Percentiles rank a stretch among this genome's conserved stretches.
phyloP scores from a whole-genome alignment of 2,113 vertebrate species.

The Sylvilagus bachmani region DNA sequence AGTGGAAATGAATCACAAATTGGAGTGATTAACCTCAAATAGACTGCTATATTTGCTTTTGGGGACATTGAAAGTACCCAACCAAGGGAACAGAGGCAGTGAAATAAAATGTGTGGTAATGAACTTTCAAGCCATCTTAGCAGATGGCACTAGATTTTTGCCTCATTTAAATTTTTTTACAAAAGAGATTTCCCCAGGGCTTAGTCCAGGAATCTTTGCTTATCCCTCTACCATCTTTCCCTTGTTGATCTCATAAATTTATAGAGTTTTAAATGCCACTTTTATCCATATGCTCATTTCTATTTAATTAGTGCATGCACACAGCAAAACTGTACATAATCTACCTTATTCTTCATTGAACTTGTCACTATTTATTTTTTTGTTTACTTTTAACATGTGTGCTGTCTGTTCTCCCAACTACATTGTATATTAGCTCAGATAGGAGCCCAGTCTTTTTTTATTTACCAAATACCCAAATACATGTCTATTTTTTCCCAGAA shows the following conservation, averaged over 20 bases:
- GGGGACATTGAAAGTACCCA: background rate
- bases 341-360: background rate
- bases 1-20: background rate
- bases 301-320: background rate
- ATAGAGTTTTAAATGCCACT: background rate
- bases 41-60: background rate
- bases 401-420: background rate
- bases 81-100: background rate
- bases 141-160: background rate
- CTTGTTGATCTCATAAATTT: background rate
- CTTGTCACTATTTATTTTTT: background rate
- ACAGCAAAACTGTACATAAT: background rate
- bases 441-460: background rate
- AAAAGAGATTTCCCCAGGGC: background rate
- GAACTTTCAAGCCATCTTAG: constrained; percentile 38
- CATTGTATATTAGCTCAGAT: background rate
- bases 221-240: background rate
- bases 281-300: background rate
- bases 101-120: constrained; percentile 33
- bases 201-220: background rate
- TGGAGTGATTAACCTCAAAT: background rate
- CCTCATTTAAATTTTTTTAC: background rate
- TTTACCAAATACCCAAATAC: background rate
- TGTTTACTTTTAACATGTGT: background rate
- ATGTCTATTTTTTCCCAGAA: background rate